phyloP scores from a whole-genome alignment of 2,113 vertebrate species.

The Thryonomys swinderianus region DNA sequence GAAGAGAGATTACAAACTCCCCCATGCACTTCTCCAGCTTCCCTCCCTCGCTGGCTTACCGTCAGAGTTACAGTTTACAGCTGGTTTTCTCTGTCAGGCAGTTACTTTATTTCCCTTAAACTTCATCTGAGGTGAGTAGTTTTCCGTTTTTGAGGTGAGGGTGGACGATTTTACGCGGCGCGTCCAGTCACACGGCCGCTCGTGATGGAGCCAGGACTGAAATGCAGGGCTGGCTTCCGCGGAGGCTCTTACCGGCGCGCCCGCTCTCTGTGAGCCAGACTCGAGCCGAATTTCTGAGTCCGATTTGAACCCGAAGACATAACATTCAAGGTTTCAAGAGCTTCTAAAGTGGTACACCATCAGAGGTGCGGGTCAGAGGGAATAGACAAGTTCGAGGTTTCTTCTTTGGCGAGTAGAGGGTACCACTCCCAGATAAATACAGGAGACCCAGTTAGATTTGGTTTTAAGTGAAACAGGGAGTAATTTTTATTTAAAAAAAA shows the following conservation, averaged over 20 bases:
- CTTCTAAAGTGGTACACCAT: not conserved
- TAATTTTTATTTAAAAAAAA: not conserved
- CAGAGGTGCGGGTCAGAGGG: not conserved
- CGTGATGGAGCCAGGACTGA: not conserved
- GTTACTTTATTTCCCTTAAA: conserved; percentile 9
- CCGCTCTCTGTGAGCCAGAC: not conserved
- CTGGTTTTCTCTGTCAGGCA: not conserved
- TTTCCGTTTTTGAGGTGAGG: not conserved
- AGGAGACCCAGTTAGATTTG: not conserved
- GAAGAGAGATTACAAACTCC: not conserved
- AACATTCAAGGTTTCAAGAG: not conserved
- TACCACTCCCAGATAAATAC: not conserved
- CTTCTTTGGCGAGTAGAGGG: not conserved
- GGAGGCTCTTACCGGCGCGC: not conserved
- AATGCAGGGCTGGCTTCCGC: not conserved
- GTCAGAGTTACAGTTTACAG: not conserved
- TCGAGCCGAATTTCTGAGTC: not conserved
- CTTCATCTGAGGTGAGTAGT: not conserved
- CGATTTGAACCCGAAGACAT: conserved; percentile 12
- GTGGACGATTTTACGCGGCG: not conserved
- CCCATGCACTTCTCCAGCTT: not conserved
- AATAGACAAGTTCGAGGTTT: not conserved
- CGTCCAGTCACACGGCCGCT: not conserved
- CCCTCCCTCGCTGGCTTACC: not conserved
- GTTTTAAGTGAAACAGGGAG: not conserved